Evolutionary conservation across 2,113 vertebrate species (phyloP).

Genomic region (Hiodon alosoides): DNA sequence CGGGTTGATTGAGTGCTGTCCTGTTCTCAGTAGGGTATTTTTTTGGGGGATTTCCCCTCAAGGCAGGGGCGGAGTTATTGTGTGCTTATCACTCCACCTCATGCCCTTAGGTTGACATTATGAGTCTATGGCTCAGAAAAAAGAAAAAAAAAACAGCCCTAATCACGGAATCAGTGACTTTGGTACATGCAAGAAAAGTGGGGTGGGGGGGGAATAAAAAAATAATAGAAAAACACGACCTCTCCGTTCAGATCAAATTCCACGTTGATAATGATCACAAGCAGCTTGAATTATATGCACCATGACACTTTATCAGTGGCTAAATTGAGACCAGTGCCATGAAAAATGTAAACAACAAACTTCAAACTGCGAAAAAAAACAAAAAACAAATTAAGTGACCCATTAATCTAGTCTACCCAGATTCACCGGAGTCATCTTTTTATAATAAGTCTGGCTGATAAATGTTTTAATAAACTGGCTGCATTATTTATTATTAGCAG

Average conservation of each 20-base stretch:
- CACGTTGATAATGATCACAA: constrained; percentile 8
- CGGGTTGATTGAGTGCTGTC: too few species aligned
- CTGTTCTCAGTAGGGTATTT: too few species aligned
- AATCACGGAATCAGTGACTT: constrained; percentile 57
- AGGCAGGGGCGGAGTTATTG: constrained; percentile 33
- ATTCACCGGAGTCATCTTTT: constrained; percentile 64
- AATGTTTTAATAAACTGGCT: constrained; percentile 73
- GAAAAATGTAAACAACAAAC: constrained; percentile 62
- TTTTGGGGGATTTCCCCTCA: neutral
- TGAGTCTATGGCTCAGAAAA: constrained; percentile 45
- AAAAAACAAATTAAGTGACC: constrained; percentile 52
- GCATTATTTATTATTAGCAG: constrained; percentile 68
- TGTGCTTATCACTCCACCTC: constrained; percentile 47
- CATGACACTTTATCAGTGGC: constrained; percentile 19
- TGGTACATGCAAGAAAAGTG: constrained; percentile 50
- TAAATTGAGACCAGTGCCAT: constrained; percentile 20
- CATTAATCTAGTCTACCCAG: constrained; percentile 60
- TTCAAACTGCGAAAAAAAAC: constrained; percentile 33
- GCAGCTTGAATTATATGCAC: constrained; percentile 12
- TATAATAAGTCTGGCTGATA: constrained; percentile 69
- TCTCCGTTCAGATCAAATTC: constrained; percentile 38
- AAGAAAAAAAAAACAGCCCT: constrained; percentile 17
- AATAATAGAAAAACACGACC: constrained; percentile 37
- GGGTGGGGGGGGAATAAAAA: constrained; percentile 19
- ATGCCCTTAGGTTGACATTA: constrained; percentile 44